These are phyloP conservation scores for Cynodonichthys magdalenae DNA, from an alignment of 2,797 vertebrate genomes.

Conservation along the genomic window DNA sequence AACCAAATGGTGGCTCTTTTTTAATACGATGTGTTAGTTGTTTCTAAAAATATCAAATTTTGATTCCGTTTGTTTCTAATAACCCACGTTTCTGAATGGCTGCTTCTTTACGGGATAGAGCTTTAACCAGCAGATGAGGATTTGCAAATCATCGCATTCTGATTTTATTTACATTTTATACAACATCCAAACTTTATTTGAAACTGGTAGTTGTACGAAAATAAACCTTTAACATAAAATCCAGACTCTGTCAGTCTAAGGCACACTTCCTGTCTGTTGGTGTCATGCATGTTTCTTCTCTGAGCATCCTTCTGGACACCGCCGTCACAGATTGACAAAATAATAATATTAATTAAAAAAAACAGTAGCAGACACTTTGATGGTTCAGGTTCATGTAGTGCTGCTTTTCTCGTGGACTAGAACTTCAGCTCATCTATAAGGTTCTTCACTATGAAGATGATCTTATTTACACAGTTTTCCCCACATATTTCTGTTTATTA, in stretches of 20 bases:
- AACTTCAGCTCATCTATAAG: constrained; percentile 81
- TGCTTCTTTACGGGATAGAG: too few species aligned
- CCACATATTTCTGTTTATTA: constrained; percentile 79
- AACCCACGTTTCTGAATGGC: too few species aligned
- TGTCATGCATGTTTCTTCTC: constrained; percentile 29
- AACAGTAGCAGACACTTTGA: constrained; percentile 12
- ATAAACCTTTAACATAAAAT: constrained; percentile 35
- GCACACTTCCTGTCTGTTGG: constrained; percentile 75
- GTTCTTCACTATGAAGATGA: constrained; percentile 81
- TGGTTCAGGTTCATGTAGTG: constrained; percentile 22
- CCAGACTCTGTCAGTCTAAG: constrained; percentile 73
- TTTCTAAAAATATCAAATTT: too few species aligned
- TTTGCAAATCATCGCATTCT: too few species aligned
- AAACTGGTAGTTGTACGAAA: too few species aligned
- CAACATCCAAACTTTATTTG: too few species aligned
- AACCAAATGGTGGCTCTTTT: too few species aligned
- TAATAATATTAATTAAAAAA: constrained; percentile 24
- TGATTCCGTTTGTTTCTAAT: too few species aligned
- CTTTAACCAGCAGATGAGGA: too few species aligned
- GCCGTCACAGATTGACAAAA: constrained; percentile 38
- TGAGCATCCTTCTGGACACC: constrained; percentile 32
- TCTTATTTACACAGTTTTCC: constrained; percentile 92
- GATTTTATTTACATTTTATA: too few species aligned
- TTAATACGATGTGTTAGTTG: too few species aligned
- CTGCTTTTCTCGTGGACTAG: constrained; percentile 23